Percentiles rank a stretch among this genome's conserved stretches.
phyloP scores from a whole-genome alignment of 2,113 vertebrate genomes.

The Alouatta palliata region DNA sequence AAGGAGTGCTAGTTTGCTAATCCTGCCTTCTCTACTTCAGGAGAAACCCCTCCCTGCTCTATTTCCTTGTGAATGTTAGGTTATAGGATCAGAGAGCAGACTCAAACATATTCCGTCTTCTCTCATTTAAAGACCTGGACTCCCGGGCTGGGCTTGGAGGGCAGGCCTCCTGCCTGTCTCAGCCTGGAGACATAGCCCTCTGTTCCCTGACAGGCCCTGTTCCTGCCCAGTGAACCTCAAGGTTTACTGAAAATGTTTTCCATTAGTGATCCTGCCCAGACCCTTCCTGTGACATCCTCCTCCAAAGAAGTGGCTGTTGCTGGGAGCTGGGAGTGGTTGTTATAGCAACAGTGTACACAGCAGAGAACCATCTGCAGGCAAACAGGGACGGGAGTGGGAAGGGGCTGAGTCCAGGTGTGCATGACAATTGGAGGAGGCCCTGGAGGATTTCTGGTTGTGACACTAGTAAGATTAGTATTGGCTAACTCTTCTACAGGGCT shows the following conservation, averaged over 20 bases:
- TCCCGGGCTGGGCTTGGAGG: not conserved
- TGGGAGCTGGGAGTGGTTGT: constrained; percentile 49
- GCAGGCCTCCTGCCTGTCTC: not conserved
- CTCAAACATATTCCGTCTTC: not conserved
- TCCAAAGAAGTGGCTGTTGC: not conserved
- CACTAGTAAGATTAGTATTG: not conserved
- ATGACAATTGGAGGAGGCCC: not conserved
- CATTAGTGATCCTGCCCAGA: not conserved
- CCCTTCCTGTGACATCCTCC: not conserved
- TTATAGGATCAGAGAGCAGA: not conserved
- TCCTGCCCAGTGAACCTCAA: not conserved
- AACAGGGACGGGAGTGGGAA: not conserved
- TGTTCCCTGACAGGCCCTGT: not conserved
- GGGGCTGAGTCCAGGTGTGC: not conserved
- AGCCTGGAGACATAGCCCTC: accelerated
- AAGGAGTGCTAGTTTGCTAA: not conserved
- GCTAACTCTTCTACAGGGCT: not conserved
- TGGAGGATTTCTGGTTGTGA: not conserved
- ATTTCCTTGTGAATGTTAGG: not conserved
- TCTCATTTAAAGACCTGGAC: not conserved
- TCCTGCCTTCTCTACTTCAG: not conserved
- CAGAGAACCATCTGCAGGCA: constrained; percentile 21
- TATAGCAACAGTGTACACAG: constrained; percentile 55
- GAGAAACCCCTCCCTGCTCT: not conserved
- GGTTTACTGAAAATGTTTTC: constrained; percentile 25